These are phyloP conservation scores for Struthio camelus DNA, from an alignment of 2,113 vertebrate genomes.

Conservation along the genomic window DNA sequence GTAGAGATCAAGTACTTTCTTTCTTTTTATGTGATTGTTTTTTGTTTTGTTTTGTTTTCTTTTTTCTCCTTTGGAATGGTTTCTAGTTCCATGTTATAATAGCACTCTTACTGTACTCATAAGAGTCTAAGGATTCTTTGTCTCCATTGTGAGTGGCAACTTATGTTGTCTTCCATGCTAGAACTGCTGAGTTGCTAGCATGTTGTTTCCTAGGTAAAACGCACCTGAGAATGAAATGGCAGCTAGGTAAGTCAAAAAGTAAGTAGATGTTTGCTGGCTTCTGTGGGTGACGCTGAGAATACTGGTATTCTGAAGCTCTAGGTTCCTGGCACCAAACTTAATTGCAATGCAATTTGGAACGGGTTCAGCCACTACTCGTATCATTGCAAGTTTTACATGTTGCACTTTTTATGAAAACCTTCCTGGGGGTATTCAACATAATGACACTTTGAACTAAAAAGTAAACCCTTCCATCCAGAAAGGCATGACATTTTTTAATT, in stretches of 20 bases:
- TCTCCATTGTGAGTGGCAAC: conserved; percentile 41
- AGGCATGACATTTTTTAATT: not conserved
- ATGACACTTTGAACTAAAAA: not conserved
- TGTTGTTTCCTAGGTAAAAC: conserved; percentile 28
- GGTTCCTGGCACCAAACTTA: conserved; percentile 32
- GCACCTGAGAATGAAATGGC: not conserved
- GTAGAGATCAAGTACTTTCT: not conserved
- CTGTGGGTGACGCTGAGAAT: conserved; percentile 18
- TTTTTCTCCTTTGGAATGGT: not conserved
- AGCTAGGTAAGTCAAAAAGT: conserved; percentile 15
- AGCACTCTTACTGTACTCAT: not conserved
- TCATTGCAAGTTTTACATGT: not conserved
- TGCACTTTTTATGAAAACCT: not conserved
- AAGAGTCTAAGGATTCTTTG: not conserved
- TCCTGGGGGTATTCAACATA: not conserved
- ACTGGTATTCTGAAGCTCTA: not conserved
- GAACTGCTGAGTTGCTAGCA: conserved; percentile 49
- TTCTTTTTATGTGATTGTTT: not conserved
- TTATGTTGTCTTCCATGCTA: not conserved
- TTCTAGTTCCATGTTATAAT: not conserved
- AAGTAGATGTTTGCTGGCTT: conserved; percentile 10
- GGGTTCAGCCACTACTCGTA: not conserved
- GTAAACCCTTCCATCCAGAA: not conserved
- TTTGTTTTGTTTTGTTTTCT: no score
- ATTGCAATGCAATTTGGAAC: conserved; percentile 36